Evolutionary conservation across 2,888 invertebrate genomes (phyloP), one percentile per base, ranked within the genome.

Genomic region (Sepioteuthis lessoniana): DNA sequence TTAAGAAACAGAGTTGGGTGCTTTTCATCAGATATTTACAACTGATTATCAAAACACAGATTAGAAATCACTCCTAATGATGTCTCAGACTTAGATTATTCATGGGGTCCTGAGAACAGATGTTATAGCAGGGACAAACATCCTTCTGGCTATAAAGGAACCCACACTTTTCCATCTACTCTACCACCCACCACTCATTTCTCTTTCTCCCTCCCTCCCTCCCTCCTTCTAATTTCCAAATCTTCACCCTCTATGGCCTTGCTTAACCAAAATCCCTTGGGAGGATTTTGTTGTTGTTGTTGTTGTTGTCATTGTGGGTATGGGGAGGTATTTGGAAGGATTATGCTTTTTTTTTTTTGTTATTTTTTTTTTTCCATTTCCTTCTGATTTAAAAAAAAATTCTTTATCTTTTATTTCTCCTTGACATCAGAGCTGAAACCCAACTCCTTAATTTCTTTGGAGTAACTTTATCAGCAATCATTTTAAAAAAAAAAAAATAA

Each of bases 21-120:
- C n/a, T 76, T 76, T 76, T 76, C n/a, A 13, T 76, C 76, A 76
- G 76, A 76, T 76, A 76, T 76, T 76, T 76, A 76, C 76, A 35
- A 76, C 76, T 76, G 76, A 76, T 76, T 76, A 76, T 76, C 76
- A 76, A 76, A 76, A 76, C 76, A 76, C 76, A 76, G 76, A 76
- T 76, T 76, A 76, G n/a, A 76, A 76, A 76, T 76, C 76, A 76
- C 76, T 76, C 76, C n/a, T 76, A 76, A 76, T 76, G 76, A 76
- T 76, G 76, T 35, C 76, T 76, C 76, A 76, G n/a, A 35, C 76
- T 76, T 76, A 19, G n/a, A 76, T 76, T 76, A 76, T 76, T 76
- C 76, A 76, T 76, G 76, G 76, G 76, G 76, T 76, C 76, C 76
- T 76, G 35, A 76, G 76, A 76, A 76, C 76, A 76, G 76, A 76